phyloP scores from a whole-genome alignment of 2,113 vertebrate genomes.

The Menura novaehollandiae region DNA sequence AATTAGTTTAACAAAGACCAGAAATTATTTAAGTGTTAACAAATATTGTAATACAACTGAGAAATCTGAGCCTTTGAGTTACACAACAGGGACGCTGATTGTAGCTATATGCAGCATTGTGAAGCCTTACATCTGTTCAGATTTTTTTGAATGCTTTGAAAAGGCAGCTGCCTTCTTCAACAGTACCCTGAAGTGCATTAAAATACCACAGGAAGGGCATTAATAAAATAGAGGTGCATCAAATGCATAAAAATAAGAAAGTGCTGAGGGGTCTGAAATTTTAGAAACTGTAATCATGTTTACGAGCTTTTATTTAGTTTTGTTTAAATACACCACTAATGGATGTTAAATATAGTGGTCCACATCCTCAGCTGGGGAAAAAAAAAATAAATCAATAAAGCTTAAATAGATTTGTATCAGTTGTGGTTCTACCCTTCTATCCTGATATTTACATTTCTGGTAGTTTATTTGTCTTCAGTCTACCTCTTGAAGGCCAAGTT shows the following conservation, averaged over 20 bases:
- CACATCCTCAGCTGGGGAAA: not conserved
- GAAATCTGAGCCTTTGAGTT: not conserved
- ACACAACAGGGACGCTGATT: not conserved
- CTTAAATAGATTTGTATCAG: not conserved
- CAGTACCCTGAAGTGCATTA: not conserved
- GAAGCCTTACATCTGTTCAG: not conserved
- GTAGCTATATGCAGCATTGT: not conserved
- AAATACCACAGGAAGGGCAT: conserved; percentile 30
- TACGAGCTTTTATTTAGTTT: conserved; percentile 12
- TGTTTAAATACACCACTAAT: conserved; percentile 31
- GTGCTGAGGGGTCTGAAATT: conserved; percentile 33
- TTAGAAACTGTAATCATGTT: conserved; percentile 4
- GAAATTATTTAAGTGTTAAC: not conserved
- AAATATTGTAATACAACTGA: not conserved
- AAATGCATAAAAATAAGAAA: conserved; percentile 22
- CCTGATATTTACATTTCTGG: not conserved
- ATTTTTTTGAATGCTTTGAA: not conserved
- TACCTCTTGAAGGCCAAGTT: not conserved
- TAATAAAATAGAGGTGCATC: conserved; percentile 19
- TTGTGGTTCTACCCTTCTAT: not conserved
- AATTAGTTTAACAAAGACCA: not conserved
- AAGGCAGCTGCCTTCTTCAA: not conserved
- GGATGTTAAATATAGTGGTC: conserved; percentile 20
- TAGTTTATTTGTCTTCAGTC: not conserved
- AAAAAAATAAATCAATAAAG: not conserved